A percentile compares a stretch with the other conserved stretches of the same genome.
Conservation (phyloP, 2,888 invertebrate genomes). For the Entomobrya proxima region DNA sequence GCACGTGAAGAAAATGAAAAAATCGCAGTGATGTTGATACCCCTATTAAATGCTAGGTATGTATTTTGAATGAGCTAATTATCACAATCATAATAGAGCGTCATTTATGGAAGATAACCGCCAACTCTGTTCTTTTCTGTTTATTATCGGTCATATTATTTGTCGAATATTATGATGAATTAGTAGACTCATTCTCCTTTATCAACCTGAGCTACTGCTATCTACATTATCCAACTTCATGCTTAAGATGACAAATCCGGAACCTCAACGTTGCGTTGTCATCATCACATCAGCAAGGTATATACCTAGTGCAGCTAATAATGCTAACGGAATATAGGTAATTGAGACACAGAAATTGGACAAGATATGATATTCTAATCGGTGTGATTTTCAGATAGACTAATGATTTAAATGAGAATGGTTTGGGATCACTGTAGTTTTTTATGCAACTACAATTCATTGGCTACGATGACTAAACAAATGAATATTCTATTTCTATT, state of each 20-base stretch:
- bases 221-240: neutral
- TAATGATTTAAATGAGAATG: neutral
- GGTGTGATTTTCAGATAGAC: neutral
- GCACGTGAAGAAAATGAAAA: conserved; percentile 47
- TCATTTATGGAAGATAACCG: conserved; percentile 50
- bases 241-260: conserved; percentile 9
- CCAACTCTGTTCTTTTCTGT: neutral
- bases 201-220: conserved; percentile 11
- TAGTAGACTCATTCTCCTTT: neutral
- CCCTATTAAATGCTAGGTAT: neutral
- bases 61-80: conserved; percentile 43
- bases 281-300: too few relatives aligned
- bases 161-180: neutral
- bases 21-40: neutral
- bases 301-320: too few relatives aligned
- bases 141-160: conserved; percentile 29
- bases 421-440: too few relatives aligned
- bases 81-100: conserved; percentile 36
- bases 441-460: too few relatives aligned
- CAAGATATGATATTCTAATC: neutral
- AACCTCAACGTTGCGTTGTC: too few relatives aligned
- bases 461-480: neutral
- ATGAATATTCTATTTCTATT: conserved; percentile 4
- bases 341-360: neutral
- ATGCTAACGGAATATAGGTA: neutral